Conservation (phyloP, 2,888 invertebrate species). For the Polyploca ridens region DNA sequence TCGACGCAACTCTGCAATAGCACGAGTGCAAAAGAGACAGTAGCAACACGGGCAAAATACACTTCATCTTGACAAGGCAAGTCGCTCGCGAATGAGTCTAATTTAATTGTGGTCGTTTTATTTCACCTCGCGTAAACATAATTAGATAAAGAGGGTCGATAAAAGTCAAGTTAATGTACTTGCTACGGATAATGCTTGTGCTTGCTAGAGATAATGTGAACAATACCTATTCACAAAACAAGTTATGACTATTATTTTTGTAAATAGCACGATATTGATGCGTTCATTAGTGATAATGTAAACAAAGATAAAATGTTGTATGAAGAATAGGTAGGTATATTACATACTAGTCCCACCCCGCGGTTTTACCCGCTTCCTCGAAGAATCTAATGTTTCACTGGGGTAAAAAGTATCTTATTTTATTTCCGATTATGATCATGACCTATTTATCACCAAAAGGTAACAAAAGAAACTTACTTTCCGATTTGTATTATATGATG, state of each 20-base stretch:
- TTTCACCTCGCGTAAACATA: constrained; percentile 38
- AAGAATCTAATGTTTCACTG: too few species aligned
- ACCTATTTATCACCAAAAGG: too few species aligned
- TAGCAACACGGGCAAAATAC: constrained; percentile 36
- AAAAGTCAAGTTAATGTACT: constrained; percentile 47
- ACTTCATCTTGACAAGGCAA: constrained; percentile 51
- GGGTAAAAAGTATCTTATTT: too few species aligned
- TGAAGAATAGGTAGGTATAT: not conserved
- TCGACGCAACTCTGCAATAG: constrained; percentile 47
- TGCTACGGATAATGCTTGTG: constrained; percentile 40
- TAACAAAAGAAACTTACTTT: too few species aligned
- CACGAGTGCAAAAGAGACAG: constrained; percentile 41
- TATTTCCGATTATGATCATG: too few species aligned
- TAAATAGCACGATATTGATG: not conserved
- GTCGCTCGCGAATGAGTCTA: constrained; percentile 37
- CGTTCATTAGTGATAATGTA: not conserved
- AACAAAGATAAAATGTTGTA: constrained; percentile 10
- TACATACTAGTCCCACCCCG: too few species aligned
- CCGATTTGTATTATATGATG: too few species aligned
- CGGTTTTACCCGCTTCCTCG: too few species aligned
- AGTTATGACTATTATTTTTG: constrained; percentile 18
- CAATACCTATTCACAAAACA: constrained; percentile 1
- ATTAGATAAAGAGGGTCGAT: constrained; percentile 45
- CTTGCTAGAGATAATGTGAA: constrained; percentile 39
- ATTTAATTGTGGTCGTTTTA: constrained; percentile 27